These are phyloP conservation scores for Chrysopa pallens DNA, from an alignment of 1,140 invertebrate species.

Conservation along the genomic window DNA sequence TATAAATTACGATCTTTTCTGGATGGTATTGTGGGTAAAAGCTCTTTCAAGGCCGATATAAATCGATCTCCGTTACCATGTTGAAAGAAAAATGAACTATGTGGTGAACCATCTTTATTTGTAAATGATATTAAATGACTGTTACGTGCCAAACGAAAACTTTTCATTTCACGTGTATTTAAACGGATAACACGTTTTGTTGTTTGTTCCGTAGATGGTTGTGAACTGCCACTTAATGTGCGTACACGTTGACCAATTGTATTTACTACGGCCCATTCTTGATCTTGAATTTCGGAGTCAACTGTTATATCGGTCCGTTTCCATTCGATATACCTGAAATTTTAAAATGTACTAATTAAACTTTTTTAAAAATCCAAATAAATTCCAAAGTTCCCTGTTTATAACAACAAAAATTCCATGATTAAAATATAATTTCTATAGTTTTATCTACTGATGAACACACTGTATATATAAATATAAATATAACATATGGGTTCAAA, in stretches of 20 bases:
- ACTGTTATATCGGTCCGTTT: constrained; percentile 53
- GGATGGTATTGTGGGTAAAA: constrained; percentile 42
- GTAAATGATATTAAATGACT: constrained; percentile 51
- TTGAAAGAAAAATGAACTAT: constrained; percentile 71
- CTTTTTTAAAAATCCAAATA: too few species aligned
- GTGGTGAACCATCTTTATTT: constrained; percentile 51
- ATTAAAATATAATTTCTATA: too few species aligned
- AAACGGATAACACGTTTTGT: constrained; percentile 31
- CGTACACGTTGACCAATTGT: constrained; percentile 37
- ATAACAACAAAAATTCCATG: too few species aligned
- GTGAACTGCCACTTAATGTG: constrained; percentile 29
- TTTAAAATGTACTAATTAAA: constrained; percentile 21
- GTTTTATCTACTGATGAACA: too few species aligned
- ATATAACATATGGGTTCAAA: too few species aligned
- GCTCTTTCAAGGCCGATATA: constrained; percentile 41
- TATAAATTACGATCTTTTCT: constrained; percentile 51
- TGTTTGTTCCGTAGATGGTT: constrained; percentile 21
- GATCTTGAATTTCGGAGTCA: constrained; percentile 50
- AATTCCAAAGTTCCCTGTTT: too few species aligned
- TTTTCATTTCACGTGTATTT: constrained; percentile 41
- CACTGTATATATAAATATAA: too few species aligned
- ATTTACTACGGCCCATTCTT: constrained; percentile 65
- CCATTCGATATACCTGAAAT: constrained; percentile 47
- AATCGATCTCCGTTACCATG: constrained; percentile 67
- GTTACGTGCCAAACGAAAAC: constrained; percentile 43